Conservation (phyloP, 2,113 vertebrate genomes). For the Hyperoodon ampullatus region DNA sequence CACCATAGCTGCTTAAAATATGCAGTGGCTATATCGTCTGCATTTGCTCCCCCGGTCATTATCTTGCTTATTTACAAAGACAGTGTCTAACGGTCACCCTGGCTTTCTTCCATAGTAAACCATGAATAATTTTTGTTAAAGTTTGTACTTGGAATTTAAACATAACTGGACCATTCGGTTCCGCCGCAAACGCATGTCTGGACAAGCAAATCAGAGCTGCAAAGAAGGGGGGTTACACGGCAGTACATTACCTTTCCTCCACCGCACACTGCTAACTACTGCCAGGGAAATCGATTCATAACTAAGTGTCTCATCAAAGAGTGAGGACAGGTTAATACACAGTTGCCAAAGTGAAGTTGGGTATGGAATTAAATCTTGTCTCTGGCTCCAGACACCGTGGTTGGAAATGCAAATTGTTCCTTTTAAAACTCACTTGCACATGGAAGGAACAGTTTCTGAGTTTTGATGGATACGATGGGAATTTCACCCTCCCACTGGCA, state of each 20-base stretch:
- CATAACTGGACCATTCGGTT: conserved; percentile 6
- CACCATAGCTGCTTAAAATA: conserved; percentile 16
- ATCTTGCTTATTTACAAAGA: conserved; percentile 47
- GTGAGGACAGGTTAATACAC: conserved; percentile 7
- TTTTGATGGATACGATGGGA: background rate
- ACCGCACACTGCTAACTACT: background rate
- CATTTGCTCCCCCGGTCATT: background rate
- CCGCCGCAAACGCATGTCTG: background rate
- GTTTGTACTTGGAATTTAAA: conserved; percentile 32
- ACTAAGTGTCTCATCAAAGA: background rate
- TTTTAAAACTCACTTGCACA: conserved; percentile 21
- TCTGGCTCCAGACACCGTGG: background rate
- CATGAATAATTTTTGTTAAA: conserved; percentile 53
- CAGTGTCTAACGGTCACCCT: background rate
- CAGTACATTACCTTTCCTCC: background rate
- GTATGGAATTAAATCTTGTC: conserved; percentile 44
- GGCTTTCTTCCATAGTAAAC: conserved; percentile 7
- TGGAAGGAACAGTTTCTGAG: background rate
- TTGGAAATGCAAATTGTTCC: conserved; percentile 38
- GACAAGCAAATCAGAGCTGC: background rate
- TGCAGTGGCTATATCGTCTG: background rate
- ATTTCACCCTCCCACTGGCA: background rate
- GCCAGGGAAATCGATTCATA: background rate
- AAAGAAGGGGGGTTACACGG: background rate
- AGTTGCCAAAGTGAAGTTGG: conserved; percentile 56